phyloP scores from a whole-genome alignment of 2,797 vertebrate genomes.

The Tiaroga cobitis region DNA sequence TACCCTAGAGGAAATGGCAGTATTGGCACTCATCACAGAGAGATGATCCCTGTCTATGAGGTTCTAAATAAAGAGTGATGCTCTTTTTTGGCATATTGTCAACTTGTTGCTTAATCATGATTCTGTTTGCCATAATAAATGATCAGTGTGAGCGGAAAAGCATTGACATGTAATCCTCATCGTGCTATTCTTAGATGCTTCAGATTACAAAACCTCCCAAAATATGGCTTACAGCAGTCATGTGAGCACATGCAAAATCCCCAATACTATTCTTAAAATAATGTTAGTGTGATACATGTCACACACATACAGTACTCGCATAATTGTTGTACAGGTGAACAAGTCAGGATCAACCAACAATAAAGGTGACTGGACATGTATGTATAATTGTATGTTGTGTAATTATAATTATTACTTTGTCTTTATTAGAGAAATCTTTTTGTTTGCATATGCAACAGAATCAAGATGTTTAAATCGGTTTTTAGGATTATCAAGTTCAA shows the following conservation, averaged over 20 bases:
- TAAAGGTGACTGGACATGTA: not conserved
- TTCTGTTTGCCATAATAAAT: not conserved
- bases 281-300: not conserved
- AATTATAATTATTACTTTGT: not conserved
- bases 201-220: not conserved
- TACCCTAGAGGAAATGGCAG: not conserved
- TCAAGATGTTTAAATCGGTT: not conserved
- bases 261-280: not conserved
- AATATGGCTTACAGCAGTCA: not conserved
- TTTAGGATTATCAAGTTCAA: not conserved
- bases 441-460: not conserved
- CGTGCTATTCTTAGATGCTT: not conserved
- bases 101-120: conserved; percentile 7
- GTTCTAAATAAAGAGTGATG: not conserved
- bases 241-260: not conserved
- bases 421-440: not conserved
- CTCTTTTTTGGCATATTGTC: not conserved
- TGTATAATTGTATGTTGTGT: not conserved
- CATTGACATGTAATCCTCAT: not conserved
- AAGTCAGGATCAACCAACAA: not conserved
- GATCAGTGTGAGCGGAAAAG: conserved; percentile 1
- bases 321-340: not conserved
- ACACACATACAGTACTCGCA: not conserved
- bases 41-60: not conserved
- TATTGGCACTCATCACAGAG: not conserved